Evolutionary conservation across 2,888 invertebrate genomes (phyloP), one percentile per base, ranked within the genome.

Genomic region (Zaprionus obscuricornis): DNA sequence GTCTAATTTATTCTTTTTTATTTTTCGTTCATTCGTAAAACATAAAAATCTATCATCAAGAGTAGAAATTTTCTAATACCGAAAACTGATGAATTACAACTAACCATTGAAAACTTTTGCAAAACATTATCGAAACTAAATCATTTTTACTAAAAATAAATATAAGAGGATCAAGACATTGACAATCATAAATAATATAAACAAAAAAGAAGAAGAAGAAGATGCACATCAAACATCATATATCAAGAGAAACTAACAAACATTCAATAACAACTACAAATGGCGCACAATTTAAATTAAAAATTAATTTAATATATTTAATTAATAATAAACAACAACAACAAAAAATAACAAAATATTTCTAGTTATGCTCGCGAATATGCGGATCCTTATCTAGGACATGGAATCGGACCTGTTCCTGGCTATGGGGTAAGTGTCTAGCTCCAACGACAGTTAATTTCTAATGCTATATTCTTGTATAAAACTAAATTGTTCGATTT

Each of bases 341-440:
- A n/a, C n/a, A n/a, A n/a, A n/a, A n/a, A n/a, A n/a, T n/a, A 60
- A 56, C 45, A 39, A 59, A 64, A 66, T 85, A 64, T 74, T 83
- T 81, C 59, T 75, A 96, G 96, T 77, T 97, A 97, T 90, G 96
- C 96, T 86, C 94, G 97, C 90, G 97, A 97, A 89, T 96, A 96
- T 89, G 95, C 96, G 84, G 98, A 98, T 91, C 97, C 97, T 59
- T 98, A 97, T 92, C 92, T 98, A 89, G 97, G 96, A 81, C 98
- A 98, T 92, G 95, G 97, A 73, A 97, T 98, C 90, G 98, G 98
- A 89, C 98, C 98, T 84, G 96, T 98, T 87, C 96, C 98, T 79
- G 97, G 98, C 89, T 98, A 98, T 91, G 98, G 97, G 94, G 98
- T 98, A 93, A 94, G 94, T 86, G 26, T 39, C 11, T 1, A 3